Percentiles rank a stretch among this genome's conserved stretches.
phyloP scores from a whole-genome alignment of 2,888 invertebrate species.

The Euzetes globulus region DNA sequence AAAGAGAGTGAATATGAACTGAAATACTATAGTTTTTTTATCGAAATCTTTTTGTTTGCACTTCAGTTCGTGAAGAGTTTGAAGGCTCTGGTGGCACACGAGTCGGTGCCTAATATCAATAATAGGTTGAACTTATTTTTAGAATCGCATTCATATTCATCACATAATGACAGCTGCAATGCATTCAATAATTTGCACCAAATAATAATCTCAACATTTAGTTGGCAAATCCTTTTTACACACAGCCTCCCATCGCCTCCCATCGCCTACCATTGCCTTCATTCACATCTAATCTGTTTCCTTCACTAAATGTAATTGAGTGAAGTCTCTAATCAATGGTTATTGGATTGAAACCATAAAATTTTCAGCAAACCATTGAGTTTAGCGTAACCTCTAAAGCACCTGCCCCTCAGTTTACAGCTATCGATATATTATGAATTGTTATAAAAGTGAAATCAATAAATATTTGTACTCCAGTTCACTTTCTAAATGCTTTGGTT shows the following conservation, averaged over 20 bases:
- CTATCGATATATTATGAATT: conserved; percentile 26
- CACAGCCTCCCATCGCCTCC: not conserved
- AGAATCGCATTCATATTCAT: conserved; percentile 22
- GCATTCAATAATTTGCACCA: conserved; percentile 14
- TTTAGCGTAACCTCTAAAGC: conserved; percentile 2
- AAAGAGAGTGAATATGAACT: not conserved
- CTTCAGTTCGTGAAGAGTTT: conserved; percentile 3
- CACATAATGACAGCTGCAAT: conserved; percentile 29
- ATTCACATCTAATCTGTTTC: conserved; percentile 1
- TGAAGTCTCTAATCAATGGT: conserved; percentile 26
- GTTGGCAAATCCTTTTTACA: conserved; percentile 24
- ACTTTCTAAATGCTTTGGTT: not conserved
- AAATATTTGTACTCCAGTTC: conserved; percentile 14
- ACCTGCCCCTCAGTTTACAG: conserved; percentile 3
- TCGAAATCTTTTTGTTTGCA: conserved; percentile 14
- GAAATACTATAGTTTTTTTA: not conserved
- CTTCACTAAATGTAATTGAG: not conserved
- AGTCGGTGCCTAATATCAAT: conserved; percentile 1
- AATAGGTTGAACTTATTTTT: not conserved
- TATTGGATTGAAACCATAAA: conserved; percentile 27
- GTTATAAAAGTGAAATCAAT: conserved; percentile 17
- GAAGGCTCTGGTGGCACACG: not conserved
- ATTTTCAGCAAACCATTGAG: not conserved
- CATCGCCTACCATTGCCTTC: not conserved
- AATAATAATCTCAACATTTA: not conserved